Evolutionary conservation across 2,797 vertebrate species (phyloP).

Genomic region (Anas capensis): DNA sequence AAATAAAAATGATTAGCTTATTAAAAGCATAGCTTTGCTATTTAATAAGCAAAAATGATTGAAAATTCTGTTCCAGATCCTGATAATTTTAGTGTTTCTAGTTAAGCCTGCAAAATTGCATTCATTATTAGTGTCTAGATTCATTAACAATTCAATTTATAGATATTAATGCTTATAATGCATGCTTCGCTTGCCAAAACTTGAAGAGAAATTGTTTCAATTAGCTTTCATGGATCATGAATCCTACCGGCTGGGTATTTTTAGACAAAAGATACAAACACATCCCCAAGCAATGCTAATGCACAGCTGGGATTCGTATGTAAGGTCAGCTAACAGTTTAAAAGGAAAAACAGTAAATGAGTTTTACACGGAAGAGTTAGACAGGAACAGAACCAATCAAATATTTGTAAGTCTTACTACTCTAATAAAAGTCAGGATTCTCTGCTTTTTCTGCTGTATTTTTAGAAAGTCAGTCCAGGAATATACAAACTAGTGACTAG

Average conservation of each 20-base stretch:
- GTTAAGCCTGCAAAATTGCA: slow-evolving; percentile 87
- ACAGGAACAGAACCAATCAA: slow-evolving; percentile 62
- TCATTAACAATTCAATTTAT: slow-evolving; percentile 90
- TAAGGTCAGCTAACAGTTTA: slow-evolving; percentile 81
- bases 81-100: slow-evolving; percentile 87
- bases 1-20: slow-evolving; percentile 87
- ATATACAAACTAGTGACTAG: not conserved
- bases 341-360: slow-evolving; percentile 80
- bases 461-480: slow-evolving; percentile 22
- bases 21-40: slow-evolving; percentile 86
- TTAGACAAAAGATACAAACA: slow-evolving; percentile 87
- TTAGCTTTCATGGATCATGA: slow-evolving; percentile 87
- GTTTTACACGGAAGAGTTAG: slow-evolving; percentile 70
- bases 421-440: slow-evolving; percentile 39
- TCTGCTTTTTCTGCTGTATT: not conserved
- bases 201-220: slow-evolving; percentile 88
- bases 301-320: slow-evolving; percentile 80
- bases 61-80: slow-evolving; percentile 85
- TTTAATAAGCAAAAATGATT: slow-evolving; percentile 88
- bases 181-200: slow-evolving; percentile 87
- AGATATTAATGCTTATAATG: slow-evolving; percentile 88
- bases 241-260: slow-evolving; percentile 84
- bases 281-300: slow-evolving; percentile 83
- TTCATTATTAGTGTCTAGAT: slow-evolving; percentile 88
- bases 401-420: slow-evolving; percentile 61